Percentiles rank a stretch among this genome's conserved stretches.
Evolutionary conservation across 2,113 vertebrate species (phyloP).

Genomic region (Rhynchomys soricoides): DNA sequence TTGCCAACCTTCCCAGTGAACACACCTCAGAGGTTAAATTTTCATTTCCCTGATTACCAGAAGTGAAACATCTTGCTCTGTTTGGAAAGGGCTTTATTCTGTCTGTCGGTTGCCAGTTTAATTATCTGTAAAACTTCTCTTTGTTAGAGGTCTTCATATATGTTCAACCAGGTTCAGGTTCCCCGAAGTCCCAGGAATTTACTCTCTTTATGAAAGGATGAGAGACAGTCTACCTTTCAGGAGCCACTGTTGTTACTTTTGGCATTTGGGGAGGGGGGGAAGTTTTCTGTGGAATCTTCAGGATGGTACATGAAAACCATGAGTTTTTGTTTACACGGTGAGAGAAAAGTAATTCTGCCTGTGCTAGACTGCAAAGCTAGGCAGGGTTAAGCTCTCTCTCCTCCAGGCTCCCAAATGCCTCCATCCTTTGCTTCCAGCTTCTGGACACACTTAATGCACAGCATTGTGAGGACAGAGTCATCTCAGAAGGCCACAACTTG

Average conservation of each 20-base stretch:
- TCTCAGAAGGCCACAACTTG: neutral
- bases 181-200: neutral
- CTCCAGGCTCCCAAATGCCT: neutral
- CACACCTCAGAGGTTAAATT: fast-evolving
- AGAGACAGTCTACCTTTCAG: neutral
- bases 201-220: neutral
- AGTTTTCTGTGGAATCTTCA: neutral
- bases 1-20: neutral
- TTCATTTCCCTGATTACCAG: neutral
- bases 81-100: neutral
- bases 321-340: neutral
- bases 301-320: neutral
- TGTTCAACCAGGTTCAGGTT: neutral
- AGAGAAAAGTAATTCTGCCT: neutral
- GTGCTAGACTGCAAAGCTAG: neutral
- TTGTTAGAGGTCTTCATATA: neutral
- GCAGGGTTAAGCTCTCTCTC: neutral
- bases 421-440: neutral
- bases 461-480: neutral
- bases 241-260: neutral
- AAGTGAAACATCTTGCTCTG: neutral
- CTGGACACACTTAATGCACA: neutral
- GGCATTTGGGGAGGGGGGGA: neutral
- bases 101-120: neutral
- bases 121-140: neutral